Conservation (phyloP, 2,113 vertebrate genomes). For the Mus spicilegus region DNA sequence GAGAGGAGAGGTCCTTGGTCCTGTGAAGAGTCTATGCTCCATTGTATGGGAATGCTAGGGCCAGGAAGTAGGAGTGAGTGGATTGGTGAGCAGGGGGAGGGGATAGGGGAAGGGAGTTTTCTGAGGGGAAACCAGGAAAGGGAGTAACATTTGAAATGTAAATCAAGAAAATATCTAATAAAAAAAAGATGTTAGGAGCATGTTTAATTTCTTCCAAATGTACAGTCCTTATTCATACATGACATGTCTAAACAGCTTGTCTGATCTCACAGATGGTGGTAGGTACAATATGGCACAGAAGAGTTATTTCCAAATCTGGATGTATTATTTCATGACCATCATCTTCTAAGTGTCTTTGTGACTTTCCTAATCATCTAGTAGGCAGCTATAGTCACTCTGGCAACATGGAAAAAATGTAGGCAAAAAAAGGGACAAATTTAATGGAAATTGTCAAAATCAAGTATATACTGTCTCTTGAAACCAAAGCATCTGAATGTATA, state of each 20-base stretch:
- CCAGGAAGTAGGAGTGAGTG: no score
- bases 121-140: no score
- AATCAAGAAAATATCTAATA: no score
- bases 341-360: conserved; percentile 9
- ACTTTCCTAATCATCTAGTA: background rate
- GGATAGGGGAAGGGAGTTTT: no score
- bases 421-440: background rate
- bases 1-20: no score
- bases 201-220: background rate
- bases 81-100: no score
- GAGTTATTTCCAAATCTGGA: background rate
- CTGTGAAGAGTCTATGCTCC: no score
- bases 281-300: background rate
- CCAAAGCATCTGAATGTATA: background rate
- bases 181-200: background rate
- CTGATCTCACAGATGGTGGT: background rate
- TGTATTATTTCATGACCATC: conserved; percentile 23
- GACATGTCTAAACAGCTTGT: background rate
- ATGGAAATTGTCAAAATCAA: conserved; percentile 40
- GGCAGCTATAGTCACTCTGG: background rate
- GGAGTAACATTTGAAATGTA: no score
- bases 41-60: no score
- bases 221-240: background rate
- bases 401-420: conserved; percentile 2
- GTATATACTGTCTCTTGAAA: background rate